Percentiles rank a stretch among this genome's conserved stretches.
These are phyloP conservation scores for Harpagus bidentatus DNA, from an alignment of 2,113 vertebrate species.

Conservation along the genomic window DNA sequence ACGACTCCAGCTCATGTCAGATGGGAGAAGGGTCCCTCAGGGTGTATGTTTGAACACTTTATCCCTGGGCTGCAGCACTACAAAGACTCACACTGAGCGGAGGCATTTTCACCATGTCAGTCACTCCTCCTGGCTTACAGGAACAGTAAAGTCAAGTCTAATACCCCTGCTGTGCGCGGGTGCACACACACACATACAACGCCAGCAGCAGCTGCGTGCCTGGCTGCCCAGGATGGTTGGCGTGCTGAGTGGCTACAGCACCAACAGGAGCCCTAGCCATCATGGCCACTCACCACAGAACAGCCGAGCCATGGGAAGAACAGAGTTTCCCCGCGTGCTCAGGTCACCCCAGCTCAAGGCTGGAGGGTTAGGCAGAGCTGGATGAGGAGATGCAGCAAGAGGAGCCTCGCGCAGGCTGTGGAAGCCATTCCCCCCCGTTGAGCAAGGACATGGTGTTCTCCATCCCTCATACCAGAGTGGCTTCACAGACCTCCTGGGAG, in stretches of 20 bases:
- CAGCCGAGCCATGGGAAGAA: not conserved
- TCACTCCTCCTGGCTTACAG: not conserved
- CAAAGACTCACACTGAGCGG: not conserved
- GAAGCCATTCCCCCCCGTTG: rapidly evolving
- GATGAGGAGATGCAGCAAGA: not conserved
- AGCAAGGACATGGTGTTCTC: not conserved
- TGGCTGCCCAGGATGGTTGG: not conserved
- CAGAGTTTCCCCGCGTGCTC: not conserved
- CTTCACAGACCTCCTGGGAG: constrained; percentile 20
- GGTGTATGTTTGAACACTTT: not conserved
- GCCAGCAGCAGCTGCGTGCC: not conserved
- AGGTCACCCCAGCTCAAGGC: not conserved
- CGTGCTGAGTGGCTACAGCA: not conserved
- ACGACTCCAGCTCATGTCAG: rapidly evolving
- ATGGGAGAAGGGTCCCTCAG: not conserved
- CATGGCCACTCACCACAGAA: not conserved
- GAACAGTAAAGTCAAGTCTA: not conserved
- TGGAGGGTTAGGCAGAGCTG: not conserved
- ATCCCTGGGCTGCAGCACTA: not conserved
- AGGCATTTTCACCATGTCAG: not conserved
- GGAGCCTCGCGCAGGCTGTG: not conserved
- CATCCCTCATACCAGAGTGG: constrained; percentile 5
- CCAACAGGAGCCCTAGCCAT: not conserved
- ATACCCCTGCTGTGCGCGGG: not conserved
- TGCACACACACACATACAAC: not conserved